Percentiles rank a stretch among this genome's conserved stretches.
Conservation (phyloP, 1,140 invertebrate species). For the Pemphigus obesinymphae region DNA sequence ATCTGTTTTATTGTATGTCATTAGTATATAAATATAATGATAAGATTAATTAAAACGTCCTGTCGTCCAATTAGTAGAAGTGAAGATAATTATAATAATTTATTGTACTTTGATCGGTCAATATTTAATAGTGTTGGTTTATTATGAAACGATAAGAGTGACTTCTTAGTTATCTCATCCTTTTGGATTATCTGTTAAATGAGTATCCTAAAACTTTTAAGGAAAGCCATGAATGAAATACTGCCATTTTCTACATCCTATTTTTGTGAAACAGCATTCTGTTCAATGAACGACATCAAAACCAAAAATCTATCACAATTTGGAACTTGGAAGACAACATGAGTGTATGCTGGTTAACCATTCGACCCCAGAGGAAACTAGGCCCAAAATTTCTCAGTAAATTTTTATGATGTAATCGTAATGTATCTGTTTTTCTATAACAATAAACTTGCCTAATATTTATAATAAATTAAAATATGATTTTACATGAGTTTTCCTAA, state of each 20-base stretch:
- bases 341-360: not conserved
- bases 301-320: conserved; percentile 1
- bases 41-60: not conserved
- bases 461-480: not conserved
- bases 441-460: not conserved
- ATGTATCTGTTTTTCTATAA: conserved; percentile 19
- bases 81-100: not conserved
- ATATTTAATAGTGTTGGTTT: not conserved
- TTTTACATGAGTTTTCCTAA: not conserved
- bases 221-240: not conserved
- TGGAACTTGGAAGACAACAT: not conserved
- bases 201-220: conserved; percentile 3
- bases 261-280: conserved; percentile 1
- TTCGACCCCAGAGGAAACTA: not conserved
- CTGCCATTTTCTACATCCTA: not conserved
- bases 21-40: not conserved
- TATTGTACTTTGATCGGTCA: not conserved
- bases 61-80: not conserved
- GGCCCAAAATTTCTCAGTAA: not conserved
- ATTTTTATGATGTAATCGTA: not conserved
- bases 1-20: not conserved
- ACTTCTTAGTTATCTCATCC: not conserved
- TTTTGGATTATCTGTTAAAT: not conserved
- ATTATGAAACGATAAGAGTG: not conserved
- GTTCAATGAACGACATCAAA: not conserved